Base-by-base conservation (phyloP, 1,140 invertebrate species). In the Harpegnathos saltator region DNA sequence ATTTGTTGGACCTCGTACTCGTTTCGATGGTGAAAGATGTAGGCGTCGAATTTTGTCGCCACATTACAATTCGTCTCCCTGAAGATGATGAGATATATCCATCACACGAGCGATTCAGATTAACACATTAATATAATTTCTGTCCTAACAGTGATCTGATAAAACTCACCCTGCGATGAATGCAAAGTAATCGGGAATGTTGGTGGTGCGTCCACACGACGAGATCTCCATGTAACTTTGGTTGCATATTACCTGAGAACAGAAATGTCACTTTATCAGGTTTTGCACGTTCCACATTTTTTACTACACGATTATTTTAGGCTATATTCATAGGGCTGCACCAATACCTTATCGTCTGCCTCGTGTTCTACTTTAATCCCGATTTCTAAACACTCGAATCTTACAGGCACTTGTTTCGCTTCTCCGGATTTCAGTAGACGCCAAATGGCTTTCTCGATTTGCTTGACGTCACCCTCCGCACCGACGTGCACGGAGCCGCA, bases 161-260 rank as follows among this genome's bases (percentile, higher is more conserved):
- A 74, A 17, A 58, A 22, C 90, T 92, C 91, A 96, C 96, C 96
- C 95, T 63, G 95, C 95, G 89, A 96, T 96, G 87, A 96, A 96
- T 73, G 95, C 95, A 92, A 96, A 96, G 90, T 95, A 94, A 88
- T 95, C 90, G 17, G 95, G 94, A 86, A 94, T 92, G 80, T 95
- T 94, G 2, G 92, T 91, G 15, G 95, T 94, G 73, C 95, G 92
- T 14, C 96, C 96, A 92, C 96, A 96, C 0, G 96, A 95, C 1
- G 96, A 96, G 62, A 96, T 96, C 91, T 96, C 95, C 93, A 96
- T 96, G 85, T 96, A 96, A 44, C 94, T 95, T 90, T 96, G 95
- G 80, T 95, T 94, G 74, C 95, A 91, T 33, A 96, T 85, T 15
- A 92, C 72, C 94, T 95, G 78, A 80, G 93, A 85, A 63, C 48